phyloP scores from a whole-genome alignment of 64 coral and sea anemone genomes.

The Actinia tenebrosa region DNA sequence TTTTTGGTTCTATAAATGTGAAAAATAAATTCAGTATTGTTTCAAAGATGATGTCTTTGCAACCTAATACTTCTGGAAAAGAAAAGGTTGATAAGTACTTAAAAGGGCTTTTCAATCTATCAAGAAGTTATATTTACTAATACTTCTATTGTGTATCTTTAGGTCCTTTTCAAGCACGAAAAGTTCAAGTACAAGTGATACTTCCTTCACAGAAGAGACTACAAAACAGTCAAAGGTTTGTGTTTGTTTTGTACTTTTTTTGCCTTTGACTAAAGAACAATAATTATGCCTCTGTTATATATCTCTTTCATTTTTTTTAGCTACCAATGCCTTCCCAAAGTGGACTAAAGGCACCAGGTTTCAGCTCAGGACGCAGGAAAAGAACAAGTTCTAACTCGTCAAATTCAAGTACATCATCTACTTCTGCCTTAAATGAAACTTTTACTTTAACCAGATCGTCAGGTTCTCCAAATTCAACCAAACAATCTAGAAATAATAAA shows the following conservation, averaged over 20 bases:
- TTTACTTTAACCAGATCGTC: conserved; percentile 19
- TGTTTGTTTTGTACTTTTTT: not conserved
- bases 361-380: not conserved
- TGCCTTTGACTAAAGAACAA: too few species aligned
- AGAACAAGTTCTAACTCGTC: conserved; percentile 52
- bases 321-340: conserved; percentile 27
- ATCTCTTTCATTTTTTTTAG: not conserved
- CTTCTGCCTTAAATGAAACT: conserved; percentile 46
- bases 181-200: conserved; percentile 34
- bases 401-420: conserved; percentile 34
- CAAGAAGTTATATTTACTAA: too few species aligned
- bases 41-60: too few species aligned
- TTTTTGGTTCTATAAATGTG: too few species aligned
- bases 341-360: conserved; percentile 49
- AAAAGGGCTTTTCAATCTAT: too few species aligned
- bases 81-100: too few species aligned
- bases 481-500: not conserved
- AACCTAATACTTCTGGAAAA: too few species aligned
- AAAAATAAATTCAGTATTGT: too few species aligned
- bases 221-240: not conserved
- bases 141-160: not conserved
- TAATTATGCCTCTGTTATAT: too few species aligned
- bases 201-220: conserved; percentile 18
- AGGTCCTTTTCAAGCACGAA: conserved; percentile 22
- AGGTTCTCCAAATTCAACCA: not conserved